A percentile compares a stretch with the other conserved stretches of the same genome.
These are phyloP conservation scores for Romanogobio albipinnatus DNA, from an alignment of 2,113 vertebrate species.

Conservation along the genomic window DNA sequence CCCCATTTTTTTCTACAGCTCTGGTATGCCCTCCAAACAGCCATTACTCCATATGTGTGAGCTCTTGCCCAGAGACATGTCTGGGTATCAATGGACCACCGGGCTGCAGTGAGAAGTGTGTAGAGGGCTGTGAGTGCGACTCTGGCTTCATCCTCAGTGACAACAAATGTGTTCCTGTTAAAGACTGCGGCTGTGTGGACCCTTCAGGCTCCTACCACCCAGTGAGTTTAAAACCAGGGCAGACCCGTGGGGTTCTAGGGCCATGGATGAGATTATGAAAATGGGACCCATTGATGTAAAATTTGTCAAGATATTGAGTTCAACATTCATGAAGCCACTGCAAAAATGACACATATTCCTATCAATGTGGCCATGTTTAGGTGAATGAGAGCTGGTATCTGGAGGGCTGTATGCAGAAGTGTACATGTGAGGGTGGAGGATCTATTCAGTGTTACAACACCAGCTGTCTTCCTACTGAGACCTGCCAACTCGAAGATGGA, in stretches of 20 bases:
- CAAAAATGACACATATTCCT: background rate
- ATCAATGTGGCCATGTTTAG: constrained; percentile 46
- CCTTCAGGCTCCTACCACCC: constrained; percentile 70
- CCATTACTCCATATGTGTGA: constrained; percentile 78
- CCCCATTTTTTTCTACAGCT: constrained; percentile 62
- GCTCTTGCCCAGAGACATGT: constrained; percentile 75
- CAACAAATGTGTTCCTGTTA: constrained; percentile 71
- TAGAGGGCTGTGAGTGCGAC: constrained; percentile 78
- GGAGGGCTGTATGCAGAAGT: constrained; percentile 74
- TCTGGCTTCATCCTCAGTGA: constrained; percentile 77
- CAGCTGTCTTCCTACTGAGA: constrained; percentile 70
- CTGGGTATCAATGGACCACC: constrained; percentile 60
- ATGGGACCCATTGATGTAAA: background rate
- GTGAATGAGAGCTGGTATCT: constrained; percentile 74
- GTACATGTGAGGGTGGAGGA: constrained; percentile 71
- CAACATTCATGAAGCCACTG: background rate
- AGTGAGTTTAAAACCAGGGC: constrained; percentile 62
- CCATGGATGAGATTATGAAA: background rate
- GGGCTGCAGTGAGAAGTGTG: constrained; percentile 70
- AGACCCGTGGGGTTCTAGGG: background rate
- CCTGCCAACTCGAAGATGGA: constrained; percentile 74
- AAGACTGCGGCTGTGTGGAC: constrained; percentile 78
- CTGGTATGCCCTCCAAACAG: constrained; percentile 78
- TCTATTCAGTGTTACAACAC: constrained; percentile 68
- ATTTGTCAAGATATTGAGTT: background rate